A percentile compares a stretch with the other conserved stretches of the same genome.
phyloP scores from a whole-genome alignment of 2,797 vertebrate species.

The Buphagus erythrorhynchus region DNA sequence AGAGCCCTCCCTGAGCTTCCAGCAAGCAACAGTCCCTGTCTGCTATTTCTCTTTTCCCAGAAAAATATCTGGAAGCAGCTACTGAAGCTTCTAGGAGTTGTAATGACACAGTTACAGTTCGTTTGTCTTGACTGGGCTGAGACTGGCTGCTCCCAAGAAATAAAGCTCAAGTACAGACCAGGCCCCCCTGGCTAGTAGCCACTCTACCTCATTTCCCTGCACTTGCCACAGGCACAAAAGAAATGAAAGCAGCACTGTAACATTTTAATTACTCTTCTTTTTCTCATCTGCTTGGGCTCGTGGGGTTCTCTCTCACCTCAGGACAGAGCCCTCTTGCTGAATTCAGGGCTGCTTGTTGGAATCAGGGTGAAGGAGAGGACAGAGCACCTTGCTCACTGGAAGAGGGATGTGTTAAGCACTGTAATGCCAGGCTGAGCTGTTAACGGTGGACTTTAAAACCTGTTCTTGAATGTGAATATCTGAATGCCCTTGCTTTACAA shows the following conservation, averaged over 20 bases:
- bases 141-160: not conserved
- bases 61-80: not conserved
- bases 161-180: fast-evolving
- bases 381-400: not conserved
- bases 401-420: fast-evolving
- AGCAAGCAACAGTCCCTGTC: not conserved
- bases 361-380: not conserved
- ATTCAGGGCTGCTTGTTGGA: not conserved
- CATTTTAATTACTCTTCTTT: not conserved
- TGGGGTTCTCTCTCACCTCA: not conserved
- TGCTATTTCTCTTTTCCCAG: not conserved
- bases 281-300: not conserved
- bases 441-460: not conserved
- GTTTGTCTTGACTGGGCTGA: not conserved
- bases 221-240: not conserved
- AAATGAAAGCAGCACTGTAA: not conserved
- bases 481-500: not conserved
- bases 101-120: not conserved
- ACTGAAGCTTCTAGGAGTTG: not conserved
- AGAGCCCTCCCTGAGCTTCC: fast-evolving
- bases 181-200: fast-evolving
- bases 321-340: not conserved
- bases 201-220: not conserved
- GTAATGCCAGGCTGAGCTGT: not conserved
- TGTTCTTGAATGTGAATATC: not conserved